Conservation (phyloP, 2,113 vertebrate genomes). For the Eptesicus fuscus region DNA sequence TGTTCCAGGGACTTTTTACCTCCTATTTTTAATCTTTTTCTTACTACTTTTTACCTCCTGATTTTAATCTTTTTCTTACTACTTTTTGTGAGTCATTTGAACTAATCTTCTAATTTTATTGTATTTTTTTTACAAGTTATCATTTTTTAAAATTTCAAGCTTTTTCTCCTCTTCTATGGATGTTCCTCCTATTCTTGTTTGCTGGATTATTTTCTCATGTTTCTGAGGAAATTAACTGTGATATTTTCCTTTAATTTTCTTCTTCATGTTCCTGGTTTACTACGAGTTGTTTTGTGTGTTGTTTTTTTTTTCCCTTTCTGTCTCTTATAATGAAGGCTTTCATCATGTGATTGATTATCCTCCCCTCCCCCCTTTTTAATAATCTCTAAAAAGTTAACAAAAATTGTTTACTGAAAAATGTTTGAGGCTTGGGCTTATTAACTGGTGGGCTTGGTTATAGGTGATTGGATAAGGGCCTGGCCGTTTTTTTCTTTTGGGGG, state of each 20-base stretch:
- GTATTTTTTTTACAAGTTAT: background rate
- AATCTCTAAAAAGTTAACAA: background rate
- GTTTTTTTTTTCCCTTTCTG: background rate
- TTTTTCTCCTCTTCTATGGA: background rate
- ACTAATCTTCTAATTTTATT: background rate
- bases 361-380: background rate
- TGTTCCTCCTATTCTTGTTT: background rate
- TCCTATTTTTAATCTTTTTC: background rate
- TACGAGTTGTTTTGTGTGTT: background rate
- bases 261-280: background rate
- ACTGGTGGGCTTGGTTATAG: background rate
- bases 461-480: background rate
- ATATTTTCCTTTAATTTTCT: background rate
- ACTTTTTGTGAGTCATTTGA: slow-evolving; percentile 8
- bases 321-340: background rate
- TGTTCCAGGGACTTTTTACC: background rate
- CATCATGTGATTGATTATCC: background rate
- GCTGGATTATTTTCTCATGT: background rate
- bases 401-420: background rate
- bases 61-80: background rate
- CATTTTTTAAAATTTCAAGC: background rate
- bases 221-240: background rate
- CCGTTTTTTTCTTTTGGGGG: background rate
- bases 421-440: background rate
- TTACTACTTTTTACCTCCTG: background rate